phyloP scores from a whole-genome alignment of 53 echinoderm and acorn worm species.

The Astropecten irregularis region DNA sequence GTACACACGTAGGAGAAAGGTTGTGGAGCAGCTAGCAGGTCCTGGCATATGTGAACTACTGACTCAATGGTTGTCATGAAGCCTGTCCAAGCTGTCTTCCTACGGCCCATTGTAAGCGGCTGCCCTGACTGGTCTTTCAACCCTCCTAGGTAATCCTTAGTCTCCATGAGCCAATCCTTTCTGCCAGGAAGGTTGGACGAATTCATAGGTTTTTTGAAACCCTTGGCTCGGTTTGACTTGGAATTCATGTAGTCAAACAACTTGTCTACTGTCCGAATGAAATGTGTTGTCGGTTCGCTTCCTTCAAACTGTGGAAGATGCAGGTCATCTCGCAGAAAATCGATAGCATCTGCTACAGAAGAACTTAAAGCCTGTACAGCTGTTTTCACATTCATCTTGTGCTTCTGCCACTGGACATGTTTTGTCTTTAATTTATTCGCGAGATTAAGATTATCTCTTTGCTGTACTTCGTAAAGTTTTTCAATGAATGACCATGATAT shows the following conservation, averaged over 20 bases:
- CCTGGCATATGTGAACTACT: constrained; percentile 34
- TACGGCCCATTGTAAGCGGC: neutral
- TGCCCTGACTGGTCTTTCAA: no score
- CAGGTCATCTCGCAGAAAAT: constrained; percentile 61
- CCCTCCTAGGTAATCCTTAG: no score
- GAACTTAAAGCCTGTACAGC: constrained; percentile 62
- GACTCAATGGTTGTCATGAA: constrained; percentile 59
- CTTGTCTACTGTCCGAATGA: constrained; percentile 63
- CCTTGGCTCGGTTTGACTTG: constrained; percentile 18
- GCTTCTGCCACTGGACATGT: constrained; percentile 51
- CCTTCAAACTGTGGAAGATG: constrained; percentile 40
- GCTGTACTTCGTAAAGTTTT: constrained; percentile 46
- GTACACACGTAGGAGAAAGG: constrained; percentile 55
- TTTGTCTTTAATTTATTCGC: constrained; percentile 63
- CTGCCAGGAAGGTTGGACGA: constrained; percentile 26
- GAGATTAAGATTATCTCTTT: constrained; percentile 53
- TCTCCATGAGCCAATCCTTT: no score
- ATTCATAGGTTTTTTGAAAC: constrained; percentile 58
- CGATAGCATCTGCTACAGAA: constrained; percentile 64
- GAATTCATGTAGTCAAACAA: constrained; percentile 71
- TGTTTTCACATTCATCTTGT: constrained; percentile 42
- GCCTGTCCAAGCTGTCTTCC: constrained; percentile 50
- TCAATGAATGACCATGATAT: constrained; percentile 62
- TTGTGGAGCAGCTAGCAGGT: constrained; percentile 38
- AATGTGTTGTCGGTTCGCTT: constrained; percentile 66